A percentile compares a stretch with the other conserved stretches of the same genome.
Evolutionary conservation across 2,797 vertebrate species (phyloP).

Genomic region (Eurystomus glaucurus): DNA sequence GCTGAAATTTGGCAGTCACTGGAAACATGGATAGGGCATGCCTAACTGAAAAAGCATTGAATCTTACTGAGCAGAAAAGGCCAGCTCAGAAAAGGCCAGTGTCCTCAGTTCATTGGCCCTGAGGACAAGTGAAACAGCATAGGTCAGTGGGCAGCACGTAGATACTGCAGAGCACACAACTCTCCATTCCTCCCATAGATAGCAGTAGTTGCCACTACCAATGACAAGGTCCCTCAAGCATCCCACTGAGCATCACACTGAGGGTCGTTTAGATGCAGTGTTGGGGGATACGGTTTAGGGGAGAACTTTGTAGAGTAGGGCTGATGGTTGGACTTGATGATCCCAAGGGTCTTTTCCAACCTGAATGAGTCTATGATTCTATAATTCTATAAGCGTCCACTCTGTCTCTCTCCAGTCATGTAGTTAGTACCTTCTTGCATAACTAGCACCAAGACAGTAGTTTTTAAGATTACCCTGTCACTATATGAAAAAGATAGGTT

Average conservation of each 20-base stretch:
- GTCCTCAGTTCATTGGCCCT: not conserved
- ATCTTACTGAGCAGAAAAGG: not conserved
- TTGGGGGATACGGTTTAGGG: too few species aligned
- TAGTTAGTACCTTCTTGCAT: not conserved
- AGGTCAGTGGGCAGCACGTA: not conserved
- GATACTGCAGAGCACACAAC: not conserved
- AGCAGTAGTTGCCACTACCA: not conserved
- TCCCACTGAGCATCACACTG: not conserved
- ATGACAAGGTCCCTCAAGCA: not conserved
- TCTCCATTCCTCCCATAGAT: not conserved
- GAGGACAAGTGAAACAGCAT: not conserved
- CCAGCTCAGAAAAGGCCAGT: not conserved
- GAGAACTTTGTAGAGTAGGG: too few species aligned
- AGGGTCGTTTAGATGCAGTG: too few species aligned
- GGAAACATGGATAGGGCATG: fast-evolving
- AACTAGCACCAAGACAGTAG: not conserved
- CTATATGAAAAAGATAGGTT: not conserved
- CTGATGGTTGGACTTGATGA: too few species aligned
- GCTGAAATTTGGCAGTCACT: not conserved
- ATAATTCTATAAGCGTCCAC: too few species aligned
- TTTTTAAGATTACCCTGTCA: not conserved
- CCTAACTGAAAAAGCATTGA: not conserved
- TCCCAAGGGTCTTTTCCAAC: too few species aligned
- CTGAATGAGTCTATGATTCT: too few species aligned
- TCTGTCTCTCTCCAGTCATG: fast-evolving